Percentiles rank a stretch among this genome's conserved stretches.
phyloP scores from a whole-genome alignment of 2,888 invertebrate genomes.

The Auanema freiburgensis region DNA sequence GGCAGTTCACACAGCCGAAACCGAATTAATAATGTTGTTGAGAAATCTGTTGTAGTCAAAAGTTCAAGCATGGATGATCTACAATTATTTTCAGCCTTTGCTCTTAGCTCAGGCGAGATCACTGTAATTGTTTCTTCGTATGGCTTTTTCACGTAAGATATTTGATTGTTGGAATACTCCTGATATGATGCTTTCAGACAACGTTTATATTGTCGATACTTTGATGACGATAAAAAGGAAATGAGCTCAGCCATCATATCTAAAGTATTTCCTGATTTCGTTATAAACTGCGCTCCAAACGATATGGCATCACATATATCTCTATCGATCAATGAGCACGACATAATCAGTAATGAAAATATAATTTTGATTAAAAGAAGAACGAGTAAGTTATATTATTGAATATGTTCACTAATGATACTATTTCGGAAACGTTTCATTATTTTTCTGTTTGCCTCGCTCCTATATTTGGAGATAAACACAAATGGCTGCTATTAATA shows the following conservation, averaged over 20 bases:
- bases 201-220: constrained; percentile 34
- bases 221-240: constrained; percentile 23
- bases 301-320: neutral
- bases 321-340: constrained; percentile 6
- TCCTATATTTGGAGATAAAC: constrained; percentile 33
- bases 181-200: constrained; percentile 27
- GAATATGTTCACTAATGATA: neutral
- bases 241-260: constrained; percentile 9
- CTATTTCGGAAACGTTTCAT: neutral
- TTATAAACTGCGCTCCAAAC: constrained; percentile 21
- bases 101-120: constrained; percentile 2
- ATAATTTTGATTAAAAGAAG: neutral
- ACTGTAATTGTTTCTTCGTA: constrained; percentile 31
- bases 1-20: no score
- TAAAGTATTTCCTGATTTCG: constrained; percentile 37
- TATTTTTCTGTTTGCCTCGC: constrained; percentile 35
- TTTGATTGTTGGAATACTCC: neutral
- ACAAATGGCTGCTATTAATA: constrained; percentile 30
- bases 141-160: constrained; percentile 34
- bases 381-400: neutral
- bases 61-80: no score
- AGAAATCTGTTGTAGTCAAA: no score
- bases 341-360: constrained; percentile 5
- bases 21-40: no score
- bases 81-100: no score